Base-by-base conservation (phyloP, 2,797 vertebrate genomes). In the Lacerta viridis region DNA sequence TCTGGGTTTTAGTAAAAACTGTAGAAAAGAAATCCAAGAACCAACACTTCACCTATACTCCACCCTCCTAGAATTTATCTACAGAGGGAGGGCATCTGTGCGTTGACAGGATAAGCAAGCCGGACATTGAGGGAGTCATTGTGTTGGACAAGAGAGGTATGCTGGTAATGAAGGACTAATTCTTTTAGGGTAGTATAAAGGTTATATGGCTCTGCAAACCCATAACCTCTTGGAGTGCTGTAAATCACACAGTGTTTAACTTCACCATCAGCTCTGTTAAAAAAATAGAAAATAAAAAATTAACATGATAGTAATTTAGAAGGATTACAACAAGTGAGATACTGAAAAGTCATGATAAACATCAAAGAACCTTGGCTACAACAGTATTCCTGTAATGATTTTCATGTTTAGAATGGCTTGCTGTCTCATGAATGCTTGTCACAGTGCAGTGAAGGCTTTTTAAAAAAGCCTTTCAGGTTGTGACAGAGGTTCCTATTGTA, bases 221-320 rank as follows among this genome's bases (percentile, higher is more conserved):
- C 99, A 1, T 98, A 99, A 95, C 99, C 99, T 0, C 98, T 97
- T 11, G 98, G 97, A 15, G 98, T 98, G 97, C 98, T 98, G 98
- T 98, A 98, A 97, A 99, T 99, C 91, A 99, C 98, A 93, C 99
- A 99, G 97, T 99, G 99, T 92, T 99, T 99, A 97, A 99, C 98
- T 95, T 99, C 98, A 0, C 98, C 98, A 0, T 98, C 98, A 11
- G 98, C 98, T 64, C 99, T 99, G 96, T 41, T 95, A 94, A 2
- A 85, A 90, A 93, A 91, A 74, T 20, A 2, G 93, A 91, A 89
- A 79, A 94, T 85, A 92, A 69, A 88, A 75, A 81, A 81, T 84
- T 94, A 84, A 91, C 68, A 88, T 72, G 72, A 68, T 55, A 46
- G 2, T 76, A 33, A 69, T 36, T 33, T 86, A 68, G 72, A 66